Conservation (phyloP, 2,888 invertebrate genomes). For the Barypeithes pellucidus region DNA sequence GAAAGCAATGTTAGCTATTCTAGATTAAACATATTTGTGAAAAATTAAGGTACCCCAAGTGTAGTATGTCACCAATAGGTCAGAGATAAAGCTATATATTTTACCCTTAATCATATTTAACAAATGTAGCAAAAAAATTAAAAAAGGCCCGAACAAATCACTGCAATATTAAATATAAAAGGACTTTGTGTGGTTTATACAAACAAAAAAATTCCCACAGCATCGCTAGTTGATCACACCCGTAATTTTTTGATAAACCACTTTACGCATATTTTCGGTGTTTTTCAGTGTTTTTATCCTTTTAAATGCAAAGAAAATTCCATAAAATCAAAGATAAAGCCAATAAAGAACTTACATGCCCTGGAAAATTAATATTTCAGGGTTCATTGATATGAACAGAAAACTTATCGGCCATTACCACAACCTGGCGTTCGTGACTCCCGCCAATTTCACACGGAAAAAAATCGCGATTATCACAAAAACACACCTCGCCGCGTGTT, state of each 20-base stretch:
- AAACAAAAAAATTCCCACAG: constrained; percentile 36
- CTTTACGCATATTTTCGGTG: constrained; percentile 1
- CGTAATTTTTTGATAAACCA: constrained; percentile 36
- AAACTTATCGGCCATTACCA: constrained; percentile 54
- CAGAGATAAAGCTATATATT: no score
- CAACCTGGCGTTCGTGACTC: constrained; percentile 49
- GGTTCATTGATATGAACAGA: constrained; percentile 46
- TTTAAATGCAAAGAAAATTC: not conserved
- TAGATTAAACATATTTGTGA: no score
- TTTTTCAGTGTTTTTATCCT: not conserved
- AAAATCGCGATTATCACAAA: constrained; percentile 48
- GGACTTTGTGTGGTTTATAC: constrained; percentile 35
- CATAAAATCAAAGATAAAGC: constrained; percentile 21
- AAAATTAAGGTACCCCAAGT: no score
- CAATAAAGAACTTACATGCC: constrained; percentile 53
- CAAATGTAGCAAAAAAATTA: not conserved
- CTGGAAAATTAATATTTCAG: constrained; percentile 42
- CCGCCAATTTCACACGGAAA: constrained; percentile 47
- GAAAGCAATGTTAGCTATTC: no score
- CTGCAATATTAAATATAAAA: constrained; percentile 3
- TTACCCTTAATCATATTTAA: not conserved
- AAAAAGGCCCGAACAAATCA: not conserved
- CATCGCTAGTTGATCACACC: constrained; percentile 43
- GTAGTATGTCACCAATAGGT: no score
- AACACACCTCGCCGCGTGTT: constrained; percentile 31